Conservation (phyloP, 35 echinoderm and acorn worm genomes). For the Strongylocentrotus purpuratus region DNA sequence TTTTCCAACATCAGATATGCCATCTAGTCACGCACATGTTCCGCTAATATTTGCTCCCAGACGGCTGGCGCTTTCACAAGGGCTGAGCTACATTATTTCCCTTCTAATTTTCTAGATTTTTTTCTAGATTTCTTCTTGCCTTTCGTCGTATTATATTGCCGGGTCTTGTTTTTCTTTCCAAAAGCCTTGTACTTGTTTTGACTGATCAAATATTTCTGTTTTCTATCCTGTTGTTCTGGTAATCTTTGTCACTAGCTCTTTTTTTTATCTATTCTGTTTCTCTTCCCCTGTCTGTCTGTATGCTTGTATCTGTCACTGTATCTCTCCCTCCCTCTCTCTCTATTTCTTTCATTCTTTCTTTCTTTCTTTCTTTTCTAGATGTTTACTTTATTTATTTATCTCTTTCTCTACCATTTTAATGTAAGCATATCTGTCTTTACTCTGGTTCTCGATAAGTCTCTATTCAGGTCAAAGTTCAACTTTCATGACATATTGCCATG, state of each 20-base stretch:
- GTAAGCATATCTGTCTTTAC: no score
- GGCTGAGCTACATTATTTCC: neutral
- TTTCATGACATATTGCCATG: no score
- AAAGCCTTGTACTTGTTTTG: neutral
- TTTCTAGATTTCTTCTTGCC: neutral
- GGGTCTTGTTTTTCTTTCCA: neutral
- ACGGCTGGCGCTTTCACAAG: neutral
- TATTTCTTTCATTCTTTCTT: neutral
- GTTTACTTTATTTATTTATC: neutral
- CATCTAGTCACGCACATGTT: conserved; percentile 16
- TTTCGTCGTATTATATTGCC: neutral
- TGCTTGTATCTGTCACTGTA: neutral
- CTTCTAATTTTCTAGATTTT: neutral
- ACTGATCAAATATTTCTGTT: neutral
- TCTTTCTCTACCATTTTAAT: neutral
- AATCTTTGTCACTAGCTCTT: neutral
- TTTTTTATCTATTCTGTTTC: neutral
- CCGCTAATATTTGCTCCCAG: conserved; percentile 1
- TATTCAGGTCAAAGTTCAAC: no score
- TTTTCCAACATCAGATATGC: neutral
- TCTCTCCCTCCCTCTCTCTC: neutral
- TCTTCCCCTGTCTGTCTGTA: neutral
- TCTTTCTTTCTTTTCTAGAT: neutral
- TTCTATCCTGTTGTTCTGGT: neutral
- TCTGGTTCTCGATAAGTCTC: no score